Base-by-base conservation (phyloP, 2,888 invertebrate genomes). In the Macrophya alboannulata region DNA sequence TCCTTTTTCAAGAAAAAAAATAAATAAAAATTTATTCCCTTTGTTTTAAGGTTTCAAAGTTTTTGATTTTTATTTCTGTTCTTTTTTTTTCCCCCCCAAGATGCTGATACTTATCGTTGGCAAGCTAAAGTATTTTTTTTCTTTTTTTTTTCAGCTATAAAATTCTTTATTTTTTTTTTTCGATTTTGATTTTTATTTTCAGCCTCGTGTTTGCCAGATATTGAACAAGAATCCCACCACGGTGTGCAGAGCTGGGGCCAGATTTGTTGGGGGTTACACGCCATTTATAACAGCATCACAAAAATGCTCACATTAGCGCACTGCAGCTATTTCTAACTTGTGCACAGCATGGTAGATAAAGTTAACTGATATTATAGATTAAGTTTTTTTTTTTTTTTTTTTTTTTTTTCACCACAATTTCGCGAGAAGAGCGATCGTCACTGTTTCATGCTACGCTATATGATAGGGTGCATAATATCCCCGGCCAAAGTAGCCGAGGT, bases 301-400 rank as follows among this genome's bases (percentile, higher is more conserved):
- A 81, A 83, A 83, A 85, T 85, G 81, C 85, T 85, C 82, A 79
- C 81, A 71, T 89, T 85, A 89, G 89, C 89, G 89, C 88, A 88
- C 89, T 92, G 92, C 92, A 92, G 92, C 88, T 92, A 91, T 92
- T 92, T 92, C 92, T 91, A 92, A 92, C 87, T 85, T 86, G 55
- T 76, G 85, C 77, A 86, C 84, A 85, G 87, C 48, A 48, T 68
- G 68, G 37, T 71, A 68, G 83, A 81, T 83, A 81, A 43, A 81
- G 40, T 81, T 62, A 62, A 40, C 4, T 40, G 43, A 62, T 81
- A 48, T 45, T 79, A 37, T 37, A 79, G 8, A 43, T 37, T 40
- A 17, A 62, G 21, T 25, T 25, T 25, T 25, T 43, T 76, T 74
- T 45, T 17, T 37, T 31, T 31, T 31, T 31, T 25, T 25, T 25